Base-by-base conservation (phyloP, 2,113 vertebrate genomes). In the Potamarius usumacintae region DNA sequence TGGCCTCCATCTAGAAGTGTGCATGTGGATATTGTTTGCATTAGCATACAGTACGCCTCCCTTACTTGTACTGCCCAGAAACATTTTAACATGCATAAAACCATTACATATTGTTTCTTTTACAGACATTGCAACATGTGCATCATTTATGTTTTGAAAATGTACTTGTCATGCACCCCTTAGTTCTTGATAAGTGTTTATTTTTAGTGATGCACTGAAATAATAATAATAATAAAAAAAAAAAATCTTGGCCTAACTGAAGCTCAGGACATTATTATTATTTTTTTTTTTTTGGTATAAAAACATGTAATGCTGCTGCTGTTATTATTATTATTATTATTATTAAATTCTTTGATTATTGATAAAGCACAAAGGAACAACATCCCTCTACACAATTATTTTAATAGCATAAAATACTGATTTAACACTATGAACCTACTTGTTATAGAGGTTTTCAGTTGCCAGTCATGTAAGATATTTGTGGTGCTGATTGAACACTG, bases 11-110 rank as follows among this genome's bases (percentile, higher is more conserved):
- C 88, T 94, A 94, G 93, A 95, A 94, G 94, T 95, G 94, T 96
- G 95, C 95, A 96, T 96, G 95, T 93, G 86, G 91, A 92, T 95
- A 94, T 95, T 92, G 92, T 95, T 93, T 89, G 94, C 94, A 95
- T 95, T 93, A 90, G 92, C 94, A 95, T 94, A 94, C 91, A 92
- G 91, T 92, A 72, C 69, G 89, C 92, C 89, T 91, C 90, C 88
- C 89, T 86, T 91, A 65, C 82, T 88, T 88, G 83, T 83, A 86
- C 80, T 88, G 84, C 63, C 53, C 77, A 80, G 89, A 87, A 86
- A 76, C 88, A 74, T 78, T 48, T 62, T 84, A 84, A 86, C 82
- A 87, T 84, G 60, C 86, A 87, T 87, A 83, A 55, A 78, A n/a
- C 72, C 86, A 87, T 87, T 79, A 77, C 48, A 63, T 84, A 84